Percentiles rank a stretch among this genome's conserved stretches.
Conservation (phyloP, 2,888 invertebrate species). For the Cryptocheilus praepositus region DNA sequence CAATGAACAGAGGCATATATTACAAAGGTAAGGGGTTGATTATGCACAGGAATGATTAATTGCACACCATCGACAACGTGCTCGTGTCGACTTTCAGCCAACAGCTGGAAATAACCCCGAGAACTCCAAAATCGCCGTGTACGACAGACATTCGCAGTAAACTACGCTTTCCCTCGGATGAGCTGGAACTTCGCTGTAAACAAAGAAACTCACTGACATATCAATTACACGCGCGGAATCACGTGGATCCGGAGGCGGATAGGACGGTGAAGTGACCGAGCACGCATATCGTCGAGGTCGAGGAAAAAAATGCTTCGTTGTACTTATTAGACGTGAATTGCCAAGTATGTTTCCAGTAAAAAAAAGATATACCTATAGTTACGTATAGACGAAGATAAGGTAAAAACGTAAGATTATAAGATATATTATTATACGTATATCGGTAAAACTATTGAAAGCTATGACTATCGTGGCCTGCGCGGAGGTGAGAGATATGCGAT, state of each 20-base stretch:
- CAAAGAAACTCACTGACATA: conserved; percentile 55
- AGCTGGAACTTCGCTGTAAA: conserved; percentile 65
- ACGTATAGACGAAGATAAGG: conserved; percentile 61
- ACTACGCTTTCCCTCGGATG: conserved; percentile 67
- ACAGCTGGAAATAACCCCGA: conserved; percentile 91
- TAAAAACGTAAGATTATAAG: conserved; percentile 53
- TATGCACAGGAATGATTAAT: neutral
- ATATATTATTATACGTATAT: conserved; percentile 65
- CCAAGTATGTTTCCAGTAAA: conserved; percentile 74
- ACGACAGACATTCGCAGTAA: conserved; percentile 47
- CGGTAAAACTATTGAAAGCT: conserved; percentile 64
- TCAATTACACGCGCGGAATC: conserved; percentile 53
- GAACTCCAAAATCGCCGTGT: conserved; percentile 30
- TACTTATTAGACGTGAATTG: conserved; percentile 74
- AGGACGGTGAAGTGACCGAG: conserved; percentile 31
- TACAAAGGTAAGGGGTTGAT: conserved; percentile 84
- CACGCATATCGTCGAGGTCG: conserved; percentile 34
- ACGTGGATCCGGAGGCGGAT: conserved; percentile 4
- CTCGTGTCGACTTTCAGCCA: conserved; percentile 78
- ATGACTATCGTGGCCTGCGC: conserved; percentile 71
- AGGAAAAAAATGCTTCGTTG: conserved; percentile 68
- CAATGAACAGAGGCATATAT: conserved; percentile 94
- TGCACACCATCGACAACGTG: neutral
- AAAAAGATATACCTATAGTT: conserved; percentile 59
- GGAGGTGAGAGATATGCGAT: conserved; percentile 54